These are phyloP conservation scores for Isoperla grammatica DNA, from an alignment of 2,888 invertebrate species.

Conservation along the genomic window DNA sequence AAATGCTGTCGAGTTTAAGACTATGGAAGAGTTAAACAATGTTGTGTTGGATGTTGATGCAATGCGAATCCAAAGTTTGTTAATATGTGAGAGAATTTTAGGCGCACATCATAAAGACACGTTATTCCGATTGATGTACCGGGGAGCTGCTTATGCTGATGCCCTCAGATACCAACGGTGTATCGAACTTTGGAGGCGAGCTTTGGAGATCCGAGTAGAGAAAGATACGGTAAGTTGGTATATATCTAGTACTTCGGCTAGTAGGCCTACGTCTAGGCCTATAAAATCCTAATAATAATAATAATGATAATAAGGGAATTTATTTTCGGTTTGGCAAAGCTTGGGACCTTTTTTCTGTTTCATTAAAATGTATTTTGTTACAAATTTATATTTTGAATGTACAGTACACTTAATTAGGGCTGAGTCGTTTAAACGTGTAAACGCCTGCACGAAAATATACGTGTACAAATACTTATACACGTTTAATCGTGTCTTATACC, in stretches of 20 bases:
- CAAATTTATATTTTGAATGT: no score
- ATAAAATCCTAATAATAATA: background rate
- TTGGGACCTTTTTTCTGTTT: no score
- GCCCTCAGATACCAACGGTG: conserved; percentile 65
- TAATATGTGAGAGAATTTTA: conserved; percentile 82
- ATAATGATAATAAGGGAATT: no score
- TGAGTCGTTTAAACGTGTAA: no score
- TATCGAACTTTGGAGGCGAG: conserved; percentile 81
- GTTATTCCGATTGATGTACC: conserved; percentile 68
- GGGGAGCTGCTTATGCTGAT: conserved; percentile 53
- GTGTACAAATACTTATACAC: no score
- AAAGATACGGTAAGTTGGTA: conserved; percentile 64
- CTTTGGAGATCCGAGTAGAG: conserved; percentile 70
- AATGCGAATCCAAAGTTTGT: conserved; percentile 78
- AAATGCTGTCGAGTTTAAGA: conserved; percentile 66
- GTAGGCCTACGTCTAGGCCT: background rate
- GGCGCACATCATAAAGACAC: conserved; percentile 84
- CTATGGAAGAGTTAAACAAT: conserved; percentile 63
- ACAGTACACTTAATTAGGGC: no score
- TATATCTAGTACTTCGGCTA: no score
- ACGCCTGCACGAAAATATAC: no score
- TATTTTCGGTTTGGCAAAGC: no score
- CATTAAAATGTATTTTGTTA: no score
- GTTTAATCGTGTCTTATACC: no score
- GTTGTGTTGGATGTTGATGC: conserved; percentile 75